phyloP scores from a whole-genome alignment of 2,113 vertebrate genomes.

The Girardinichthys multiradiatus region DNA sequence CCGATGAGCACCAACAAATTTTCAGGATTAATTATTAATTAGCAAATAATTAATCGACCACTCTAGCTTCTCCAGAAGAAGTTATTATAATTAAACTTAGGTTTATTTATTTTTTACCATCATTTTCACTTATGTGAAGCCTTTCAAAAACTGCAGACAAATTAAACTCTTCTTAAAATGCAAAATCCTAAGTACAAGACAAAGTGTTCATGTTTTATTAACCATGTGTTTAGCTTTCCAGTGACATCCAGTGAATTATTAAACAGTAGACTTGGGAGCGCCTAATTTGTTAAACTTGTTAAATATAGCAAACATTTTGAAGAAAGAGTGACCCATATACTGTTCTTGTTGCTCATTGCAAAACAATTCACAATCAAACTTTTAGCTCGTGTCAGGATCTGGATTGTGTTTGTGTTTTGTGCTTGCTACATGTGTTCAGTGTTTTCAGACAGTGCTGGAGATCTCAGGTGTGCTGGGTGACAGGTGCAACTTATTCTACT shows the following conservation, averaged over 20 bases:
- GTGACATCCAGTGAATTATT: not conserved
- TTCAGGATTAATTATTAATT: constrained; percentile 1
- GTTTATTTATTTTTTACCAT: no score
- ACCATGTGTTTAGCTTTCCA: not conserved
- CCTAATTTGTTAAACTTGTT: not conserved
- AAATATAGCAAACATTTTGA: not conserved
- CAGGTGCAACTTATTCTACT: no score
- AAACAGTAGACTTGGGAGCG: not conserved
- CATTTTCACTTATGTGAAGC: not conserved
- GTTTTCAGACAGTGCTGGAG: no score
- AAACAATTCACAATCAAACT: no score
- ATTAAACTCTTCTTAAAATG: not conserved
- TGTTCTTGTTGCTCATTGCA: not conserved
- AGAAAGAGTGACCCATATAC: not conserved
- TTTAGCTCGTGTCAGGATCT: no score
- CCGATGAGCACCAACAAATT: not conserved
- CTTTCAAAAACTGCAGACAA: not conserved
- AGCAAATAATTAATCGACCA: not conserved
- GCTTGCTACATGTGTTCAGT: no score
- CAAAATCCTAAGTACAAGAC: not conserved
- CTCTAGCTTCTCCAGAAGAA: not conserved
- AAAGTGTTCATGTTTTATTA: not conserved
- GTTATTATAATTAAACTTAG: not conserved
- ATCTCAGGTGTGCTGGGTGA: no score
- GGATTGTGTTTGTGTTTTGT: no score